Evolutionary conservation across 2,888 invertebrate genomes (phyloP).

Genomic region (Aromia moschata): DNA sequence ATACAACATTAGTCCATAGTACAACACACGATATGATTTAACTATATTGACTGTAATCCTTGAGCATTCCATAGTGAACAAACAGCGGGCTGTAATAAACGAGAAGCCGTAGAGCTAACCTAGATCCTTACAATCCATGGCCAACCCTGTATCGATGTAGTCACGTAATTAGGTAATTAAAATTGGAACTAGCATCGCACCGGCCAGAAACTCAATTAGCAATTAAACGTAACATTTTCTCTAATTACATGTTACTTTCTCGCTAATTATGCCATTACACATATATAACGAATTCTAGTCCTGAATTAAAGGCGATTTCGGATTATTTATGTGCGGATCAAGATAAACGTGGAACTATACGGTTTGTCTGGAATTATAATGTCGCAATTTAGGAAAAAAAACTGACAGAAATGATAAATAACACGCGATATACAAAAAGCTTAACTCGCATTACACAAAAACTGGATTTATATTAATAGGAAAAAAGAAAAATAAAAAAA

Average conservation of each 20-base stretch:
- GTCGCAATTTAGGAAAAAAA: no score
- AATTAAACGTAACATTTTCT: constrained; percentile 70
- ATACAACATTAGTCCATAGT: no score
- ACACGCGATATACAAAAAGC: no score
- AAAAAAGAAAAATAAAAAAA: no score
- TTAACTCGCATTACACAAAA: no score
- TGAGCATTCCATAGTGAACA: constrained; percentile 1
- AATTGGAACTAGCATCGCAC: constrained; percentile 67
- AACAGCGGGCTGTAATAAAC: background rate
- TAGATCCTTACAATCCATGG: constrained; percentile 29
- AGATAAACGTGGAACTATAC: constrained; percentile 2
- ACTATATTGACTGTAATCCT: background rate
- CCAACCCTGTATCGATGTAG: constrained; percentile 54
- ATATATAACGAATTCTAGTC: constrained; percentile 44
- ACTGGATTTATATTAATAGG: no score
- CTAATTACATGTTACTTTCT: constrained; percentile 68
- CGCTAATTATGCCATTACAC: constrained; percentile 62
- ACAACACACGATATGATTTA: background rate
- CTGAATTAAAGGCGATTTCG: constrained; percentile 37
- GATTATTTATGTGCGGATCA: constrained; percentile 16
- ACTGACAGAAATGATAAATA: no score
- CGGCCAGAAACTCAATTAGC: constrained; percentile 69
- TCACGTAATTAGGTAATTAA: constrained; percentile 69
- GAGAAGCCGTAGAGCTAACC: constrained; percentile 7
- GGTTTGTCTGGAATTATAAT: background rate